These are phyloP conservation scores for Cephus rjabovi DNA, from an alignment of 2,888 invertebrate genomes.

Conservation along the genomic window DNA sequence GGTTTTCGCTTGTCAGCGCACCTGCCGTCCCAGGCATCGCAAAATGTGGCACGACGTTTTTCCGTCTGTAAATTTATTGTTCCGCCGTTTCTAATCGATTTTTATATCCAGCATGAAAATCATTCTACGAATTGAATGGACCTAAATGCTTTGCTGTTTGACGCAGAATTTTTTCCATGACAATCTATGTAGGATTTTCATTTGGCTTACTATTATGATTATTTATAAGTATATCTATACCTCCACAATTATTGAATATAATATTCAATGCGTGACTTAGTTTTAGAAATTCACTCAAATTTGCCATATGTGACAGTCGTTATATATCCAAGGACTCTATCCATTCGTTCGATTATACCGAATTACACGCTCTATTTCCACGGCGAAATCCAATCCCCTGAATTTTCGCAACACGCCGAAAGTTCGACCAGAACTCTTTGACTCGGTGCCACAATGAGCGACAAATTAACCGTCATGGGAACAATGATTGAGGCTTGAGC, in stretches of 20 bases:
- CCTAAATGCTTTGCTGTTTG: neutral
- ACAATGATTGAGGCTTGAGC: neutral
- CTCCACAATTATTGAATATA: neutral
- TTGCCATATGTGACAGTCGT: neutral
- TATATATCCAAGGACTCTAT: neutral
- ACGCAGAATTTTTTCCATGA: neutral
- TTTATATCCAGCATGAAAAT: neutral
- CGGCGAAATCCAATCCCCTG: neutral
- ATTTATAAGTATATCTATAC: neutral
- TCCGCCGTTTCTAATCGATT: neutral
- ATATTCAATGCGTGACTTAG: neutral
- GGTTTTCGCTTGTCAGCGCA: constrained; percentile 63
- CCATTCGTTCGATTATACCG: neutral
- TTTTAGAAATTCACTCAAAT: neutral
- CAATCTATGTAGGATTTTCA: neutral
- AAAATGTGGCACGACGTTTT: constrained; percentile 7
- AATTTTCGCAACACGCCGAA: neutral
- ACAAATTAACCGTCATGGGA: constrained; percentile 1
- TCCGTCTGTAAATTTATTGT: neutral
- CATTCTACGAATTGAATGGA: neutral
- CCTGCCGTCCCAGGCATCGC: constrained; percentile 44
- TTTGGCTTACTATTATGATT: neutral
- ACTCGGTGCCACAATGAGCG: neutral
- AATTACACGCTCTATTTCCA: constrained; percentile 3
- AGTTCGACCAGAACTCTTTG: neutral